phyloP scores from a whole-genome alignment of 2,113 vertebrate genomes.

The Plecotus auritus region DNA sequence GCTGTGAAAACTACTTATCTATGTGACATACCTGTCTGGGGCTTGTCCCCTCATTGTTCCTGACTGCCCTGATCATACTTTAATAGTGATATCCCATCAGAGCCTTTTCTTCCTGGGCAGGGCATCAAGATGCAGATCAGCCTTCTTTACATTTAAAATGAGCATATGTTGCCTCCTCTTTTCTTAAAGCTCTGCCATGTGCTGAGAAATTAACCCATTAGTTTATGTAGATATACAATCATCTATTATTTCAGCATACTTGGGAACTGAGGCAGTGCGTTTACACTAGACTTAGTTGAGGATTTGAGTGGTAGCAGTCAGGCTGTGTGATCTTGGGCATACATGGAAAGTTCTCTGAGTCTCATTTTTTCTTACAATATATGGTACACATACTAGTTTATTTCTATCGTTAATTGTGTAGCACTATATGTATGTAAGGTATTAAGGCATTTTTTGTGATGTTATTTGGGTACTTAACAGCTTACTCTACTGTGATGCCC shows the following conservation, averaged over 20 bases:
- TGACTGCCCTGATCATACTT: background rate
- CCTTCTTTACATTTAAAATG: background rate
- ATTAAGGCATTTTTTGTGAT: slow-evolving; percentile 32
- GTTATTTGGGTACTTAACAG: background rate
- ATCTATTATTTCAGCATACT: background rate
- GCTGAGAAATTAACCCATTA: background rate
- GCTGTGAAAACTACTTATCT: background rate
- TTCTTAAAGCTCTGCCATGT: background rate
- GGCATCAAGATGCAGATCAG: background rate
- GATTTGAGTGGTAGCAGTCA: background rate
- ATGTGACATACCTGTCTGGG: background rate
- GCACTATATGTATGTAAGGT: background rate
- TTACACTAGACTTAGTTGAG: background rate
- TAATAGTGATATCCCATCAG: background rate
- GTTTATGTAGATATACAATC: background rate
- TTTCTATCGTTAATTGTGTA: background rate
- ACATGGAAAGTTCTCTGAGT: background rate
- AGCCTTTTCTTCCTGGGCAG: background rate
- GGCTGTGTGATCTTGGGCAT: background rate
- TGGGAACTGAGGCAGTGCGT: background rate
- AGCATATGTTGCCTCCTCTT: background rate
- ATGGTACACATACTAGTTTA: background rate
- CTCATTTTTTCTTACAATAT: background rate
- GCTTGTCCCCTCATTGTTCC: background rate
- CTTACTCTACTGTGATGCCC: background rate